These are phyloP conservation scores for Lumbricus terrestris DNA, from an alignment of 2,888 invertebrate genomes.

Conservation along the genomic window DNA sequence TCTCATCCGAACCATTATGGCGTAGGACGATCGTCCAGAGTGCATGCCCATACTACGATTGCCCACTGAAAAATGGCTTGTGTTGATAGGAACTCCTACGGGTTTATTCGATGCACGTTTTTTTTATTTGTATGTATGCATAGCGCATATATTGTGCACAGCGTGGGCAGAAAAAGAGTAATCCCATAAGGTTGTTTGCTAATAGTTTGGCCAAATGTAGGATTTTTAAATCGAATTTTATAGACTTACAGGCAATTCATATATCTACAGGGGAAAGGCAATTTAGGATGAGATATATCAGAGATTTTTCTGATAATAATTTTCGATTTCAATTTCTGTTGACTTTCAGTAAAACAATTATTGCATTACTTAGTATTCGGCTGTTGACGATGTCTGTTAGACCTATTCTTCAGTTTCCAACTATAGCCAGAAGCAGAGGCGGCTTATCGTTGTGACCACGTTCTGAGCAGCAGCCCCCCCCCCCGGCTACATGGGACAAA, in stretches of 20 bases:
- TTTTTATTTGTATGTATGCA: no score
- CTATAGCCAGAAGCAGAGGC: not conserved
- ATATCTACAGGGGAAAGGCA: no score
- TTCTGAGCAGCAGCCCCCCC: not conserved
- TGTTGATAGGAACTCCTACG: not conserved
- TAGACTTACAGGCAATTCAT: no score
- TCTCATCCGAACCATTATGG: constrained; percentile 14
- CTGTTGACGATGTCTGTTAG: not conserved
- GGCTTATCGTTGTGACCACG: not conserved
- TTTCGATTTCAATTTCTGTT: not conserved
- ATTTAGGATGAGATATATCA: not conserved
- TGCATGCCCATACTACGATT: no score
- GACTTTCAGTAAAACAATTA: not conserved
- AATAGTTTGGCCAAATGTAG: no score
- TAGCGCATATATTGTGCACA: no score
- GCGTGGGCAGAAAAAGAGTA: no score
- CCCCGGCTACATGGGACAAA: not conserved
- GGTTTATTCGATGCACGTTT: not conserved
- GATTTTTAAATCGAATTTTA: no score
- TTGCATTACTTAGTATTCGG: not conserved
- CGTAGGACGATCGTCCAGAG: not conserved
- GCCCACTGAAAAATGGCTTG: not conserved
- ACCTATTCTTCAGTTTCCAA: not conserved
- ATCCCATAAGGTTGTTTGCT: no score
- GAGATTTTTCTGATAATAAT: no score